Percentiles rank a stretch among this genome's conserved stretches.
phyloP scores from a whole-genome alignment of 1,140 invertebrate genomes.

The Augochlora pura region DNA sequence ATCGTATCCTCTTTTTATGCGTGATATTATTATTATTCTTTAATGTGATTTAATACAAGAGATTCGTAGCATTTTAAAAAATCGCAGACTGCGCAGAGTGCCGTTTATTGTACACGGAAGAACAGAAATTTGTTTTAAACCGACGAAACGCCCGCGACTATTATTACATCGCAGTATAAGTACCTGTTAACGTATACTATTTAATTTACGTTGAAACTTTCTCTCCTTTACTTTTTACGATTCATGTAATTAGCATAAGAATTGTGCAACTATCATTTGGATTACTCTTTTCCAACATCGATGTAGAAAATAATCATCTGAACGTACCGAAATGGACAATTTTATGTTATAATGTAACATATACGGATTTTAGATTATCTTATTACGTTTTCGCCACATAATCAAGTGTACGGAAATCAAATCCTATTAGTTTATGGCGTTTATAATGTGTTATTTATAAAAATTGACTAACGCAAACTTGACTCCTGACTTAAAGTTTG shows the following conservation, averaged over 20 bases:
- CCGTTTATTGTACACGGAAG: background rate
- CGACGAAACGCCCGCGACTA: background rate
- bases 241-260: constrained; percentile 71
- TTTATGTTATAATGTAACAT: constrained; percentile 16
- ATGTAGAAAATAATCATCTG: constrained; percentile 12
- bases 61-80: constrained; percentile 19
- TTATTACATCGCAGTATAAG: constrained; percentile 33
- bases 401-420: background rate
- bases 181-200: constrained; percentile 43
- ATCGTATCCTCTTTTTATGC: constrained; percentile 1
- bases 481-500: constrained; percentile 49
- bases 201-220: constrained; percentile 39
- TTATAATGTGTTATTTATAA: constrained; percentile 9
- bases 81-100: background rate
- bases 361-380: constrained; percentile 1
- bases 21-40: constrained; percentile 43
- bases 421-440: constrained; percentile 3
- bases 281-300: constrained; percentile 1
- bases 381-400: background rate
- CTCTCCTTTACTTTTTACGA: constrained; percentile 57
- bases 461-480: constrained; percentile 59
- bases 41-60: constrained; percentile 31
- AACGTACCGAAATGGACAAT: background rate
- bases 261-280: constrained; percentile 49
- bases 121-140: background rate